phyloP scores from a whole-genome alignment of 1,140 invertebrate species.

The Drosophila bipectinata region DNA sequence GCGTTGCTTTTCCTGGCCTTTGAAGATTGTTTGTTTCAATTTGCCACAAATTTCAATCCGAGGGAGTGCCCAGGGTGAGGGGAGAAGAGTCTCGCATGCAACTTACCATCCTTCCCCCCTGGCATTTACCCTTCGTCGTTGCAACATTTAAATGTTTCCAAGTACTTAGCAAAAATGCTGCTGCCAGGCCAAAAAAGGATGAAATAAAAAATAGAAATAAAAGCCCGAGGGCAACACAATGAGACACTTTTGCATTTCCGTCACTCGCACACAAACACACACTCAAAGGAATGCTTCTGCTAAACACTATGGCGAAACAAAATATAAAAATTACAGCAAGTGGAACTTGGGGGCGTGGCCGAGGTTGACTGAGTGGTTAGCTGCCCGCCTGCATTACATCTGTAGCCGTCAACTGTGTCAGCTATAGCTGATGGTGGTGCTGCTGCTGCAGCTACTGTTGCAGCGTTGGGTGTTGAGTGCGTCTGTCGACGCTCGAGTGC shows the following conservation, averaged over 20 bases:
- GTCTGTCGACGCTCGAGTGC: conserved; percentile 79
- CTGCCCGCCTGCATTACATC: conserved; percentile 69
- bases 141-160: conserved; percentile 73
- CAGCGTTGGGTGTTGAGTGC: conserved; percentile 70
- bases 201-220: background rate
- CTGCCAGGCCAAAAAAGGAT: conserved; percentile 37
- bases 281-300: conserved; percentile 47
- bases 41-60: conserved; percentile 48
- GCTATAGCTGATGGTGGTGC: conserved; percentile 40
- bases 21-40: conserved; percentile 31
- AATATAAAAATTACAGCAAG: conserved; percentile 64
- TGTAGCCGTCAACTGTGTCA: conserved; percentile 78
- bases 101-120: conserved; percentile 3
- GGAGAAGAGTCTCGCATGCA: conserved; percentile 1
- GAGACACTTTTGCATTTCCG: conserved; percentile 76
- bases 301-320: conserved; percentile 58
- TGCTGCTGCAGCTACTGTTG: conserved; percentile 26
- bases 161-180: conserved; percentile 73
- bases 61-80: conserved; percentile 24
- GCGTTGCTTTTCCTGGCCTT: conserved; percentile 14
- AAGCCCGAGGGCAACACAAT: conserved; percentile 54
- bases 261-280: conserved; percentile 43
- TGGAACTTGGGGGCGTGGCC: conserved; percentile 27
- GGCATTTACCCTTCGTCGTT: conserved; percentile 44
- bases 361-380: conserved; percentile 72